These are phyloP conservation scores for Cephus cinctus DNA, from an alignment of 1,140 invertebrate species.

Conservation along the genomic window DNA sequence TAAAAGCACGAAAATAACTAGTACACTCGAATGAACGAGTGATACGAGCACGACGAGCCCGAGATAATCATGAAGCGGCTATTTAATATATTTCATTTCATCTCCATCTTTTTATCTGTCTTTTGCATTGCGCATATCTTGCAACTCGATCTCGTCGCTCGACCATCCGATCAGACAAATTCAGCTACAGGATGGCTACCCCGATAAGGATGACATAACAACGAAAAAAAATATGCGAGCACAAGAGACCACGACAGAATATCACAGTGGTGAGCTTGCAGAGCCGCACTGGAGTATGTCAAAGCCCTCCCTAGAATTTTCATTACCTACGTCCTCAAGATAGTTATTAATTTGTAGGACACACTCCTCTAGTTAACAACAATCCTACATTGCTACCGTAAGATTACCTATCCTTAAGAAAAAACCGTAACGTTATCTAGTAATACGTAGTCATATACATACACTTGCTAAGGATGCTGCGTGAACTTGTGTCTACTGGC, in stretches of 20 bases:
- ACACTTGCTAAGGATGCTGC: conserved; percentile 47
- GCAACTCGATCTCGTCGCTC: too few relatives aligned
- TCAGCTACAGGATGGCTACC: too few relatives aligned
- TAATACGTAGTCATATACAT: conserved; percentile 51
- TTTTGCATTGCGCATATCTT: too few relatives aligned
- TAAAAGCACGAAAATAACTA: too few relatives aligned
- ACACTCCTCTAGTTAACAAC: conserved; percentile 50
- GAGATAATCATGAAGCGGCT: too few relatives aligned
- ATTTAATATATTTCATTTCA: too few relatives aligned
- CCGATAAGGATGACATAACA: background rate
- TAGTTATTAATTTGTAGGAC: conserved; percentile 30
- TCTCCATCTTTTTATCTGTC: too few relatives aligned
- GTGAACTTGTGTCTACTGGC: conserved; percentile 45
- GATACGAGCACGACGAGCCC: too few relatives aligned
- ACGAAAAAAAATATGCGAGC: conserved; percentile 6
- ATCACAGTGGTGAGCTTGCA: conserved; percentile 45
- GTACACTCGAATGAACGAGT: too few relatives aligned
- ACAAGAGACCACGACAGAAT: conserved; percentile 44
- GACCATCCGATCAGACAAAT: too few relatives aligned
- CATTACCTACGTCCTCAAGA: conserved; percentile 25
- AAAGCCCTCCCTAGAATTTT: conserved; percentile 34
- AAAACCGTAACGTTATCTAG: conserved; percentile 42
- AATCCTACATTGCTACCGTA: conserved; percentile 44
- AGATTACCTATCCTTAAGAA: conserved; percentile 42
- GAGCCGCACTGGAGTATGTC: conserved; percentile 34